Evolutionary conservation across 2,113 vertebrate species (phyloP), one percentile per base, ranked within the genome.

Genomic region (Regulus satrapa): DNA sequence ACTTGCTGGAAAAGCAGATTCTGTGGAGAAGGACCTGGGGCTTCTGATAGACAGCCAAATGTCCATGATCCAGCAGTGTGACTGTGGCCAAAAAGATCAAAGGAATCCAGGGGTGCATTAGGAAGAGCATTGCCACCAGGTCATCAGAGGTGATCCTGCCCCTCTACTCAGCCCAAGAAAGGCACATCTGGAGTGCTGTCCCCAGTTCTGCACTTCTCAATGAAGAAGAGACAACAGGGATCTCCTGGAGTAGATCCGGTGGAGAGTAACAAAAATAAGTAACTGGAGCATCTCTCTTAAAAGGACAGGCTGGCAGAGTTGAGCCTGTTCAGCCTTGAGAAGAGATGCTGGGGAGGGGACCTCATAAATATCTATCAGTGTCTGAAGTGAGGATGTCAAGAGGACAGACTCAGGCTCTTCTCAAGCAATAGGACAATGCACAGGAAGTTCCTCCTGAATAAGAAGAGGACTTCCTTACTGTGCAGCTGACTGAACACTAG

Each of bases 141-240:
- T 23, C 1, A 0, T 13, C 26, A 12, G 5, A 49, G 18, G 12
- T 43, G 36, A 19, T 32, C 28, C 14, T 36, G 21, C 9, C 18
- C 8, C 20, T 64, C 58, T 58, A 2, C 5, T 41, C 14, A 64
- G 15, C 10, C 43, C 3, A 17, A 5, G 32, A 16, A 32, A 66
- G 36, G 3, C 10, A 58, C 45, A 45, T 59, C 26, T 38, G 28
- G 36, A 73, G 23, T 29, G 12, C 23, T 38, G 36, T 36, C 26
- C 2, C 21, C 28, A n/a, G 12, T 45, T 58, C 28, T 59, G 36
- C 8, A 23, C 15, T 66, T 34, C 7, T 38, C 28, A n/a, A 11
- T 51, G 29, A 43, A 38, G 43, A 51, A 66, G 12, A 17, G 68
- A 38, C 8, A 17, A 19, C 28, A 5, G 51, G 32, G 28, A n/a